phyloP scores from a whole-genome alignment of 2,113 vertebrate species.

The Tringa solitaria region DNA sequence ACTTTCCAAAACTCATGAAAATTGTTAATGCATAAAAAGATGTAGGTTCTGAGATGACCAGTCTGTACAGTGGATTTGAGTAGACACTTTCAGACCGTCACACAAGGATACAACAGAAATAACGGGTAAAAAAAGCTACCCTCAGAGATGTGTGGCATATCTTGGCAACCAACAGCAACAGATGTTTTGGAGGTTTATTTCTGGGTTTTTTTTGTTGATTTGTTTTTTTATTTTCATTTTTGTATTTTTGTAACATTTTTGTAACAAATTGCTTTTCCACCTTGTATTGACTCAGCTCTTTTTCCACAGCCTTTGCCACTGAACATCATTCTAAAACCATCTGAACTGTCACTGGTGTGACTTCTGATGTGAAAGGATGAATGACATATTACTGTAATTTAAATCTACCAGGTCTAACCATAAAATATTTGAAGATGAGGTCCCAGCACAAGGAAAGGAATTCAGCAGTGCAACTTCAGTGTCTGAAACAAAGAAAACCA shows the following conservation, averaged over 20 bases:
- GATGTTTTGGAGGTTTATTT: background rate
- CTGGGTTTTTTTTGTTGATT: background rate
- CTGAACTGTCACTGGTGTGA: background rate
- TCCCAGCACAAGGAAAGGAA: background rate
- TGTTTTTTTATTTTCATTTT: background rate
- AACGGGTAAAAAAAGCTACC: fast-evolving
- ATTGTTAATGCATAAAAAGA: background rate
- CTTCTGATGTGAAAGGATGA: background rate
- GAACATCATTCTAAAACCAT: background rate
- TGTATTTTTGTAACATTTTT: background rate
- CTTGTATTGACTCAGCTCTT: background rate
- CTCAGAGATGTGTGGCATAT: background rate
- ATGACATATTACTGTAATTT: background rate
- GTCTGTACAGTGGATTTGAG: background rate
- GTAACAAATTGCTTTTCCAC: background rate
- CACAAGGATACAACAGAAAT: background rate
- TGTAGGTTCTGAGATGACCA: background rate
- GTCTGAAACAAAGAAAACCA: background rate
- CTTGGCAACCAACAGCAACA: background rate
- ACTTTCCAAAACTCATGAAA: background rate
- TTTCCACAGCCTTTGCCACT: background rate
- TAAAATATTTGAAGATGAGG: background rate
- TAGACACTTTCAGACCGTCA: background rate
- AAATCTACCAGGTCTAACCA: background rate
- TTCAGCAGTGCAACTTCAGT: background rate